These are phyloP conservation scores for Leistus spinibarbis DNA, from an alignment of 2,888 invertebrate species.

Conservation along the genomic window DNA sequence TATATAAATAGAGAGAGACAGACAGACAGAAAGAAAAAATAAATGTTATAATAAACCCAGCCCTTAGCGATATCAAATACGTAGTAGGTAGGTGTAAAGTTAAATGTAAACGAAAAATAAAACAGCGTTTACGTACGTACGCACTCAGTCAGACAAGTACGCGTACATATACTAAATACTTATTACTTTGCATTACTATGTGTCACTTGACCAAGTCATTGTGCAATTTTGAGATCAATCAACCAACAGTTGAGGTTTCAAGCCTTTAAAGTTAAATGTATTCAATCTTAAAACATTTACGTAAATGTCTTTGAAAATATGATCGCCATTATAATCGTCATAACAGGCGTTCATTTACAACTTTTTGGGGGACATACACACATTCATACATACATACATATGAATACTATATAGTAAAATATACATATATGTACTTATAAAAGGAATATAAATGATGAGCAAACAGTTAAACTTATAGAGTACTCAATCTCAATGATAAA, in stretches of 20 bases:
- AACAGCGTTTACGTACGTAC: slow-evolving; percentile 8
- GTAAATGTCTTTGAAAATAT: background rate
- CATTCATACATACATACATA: background rate
- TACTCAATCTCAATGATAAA: slow-evolving; percentile 34
- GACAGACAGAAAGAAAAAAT: background rate
- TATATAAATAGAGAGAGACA: background rate
- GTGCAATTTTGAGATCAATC: slow-evolving; percentile 39
- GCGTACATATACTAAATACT: background rate
- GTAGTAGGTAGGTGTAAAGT: slow-evolving; percentile 33
- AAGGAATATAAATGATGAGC: slow-evolving; percentile 30
- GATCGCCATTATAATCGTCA: background rate
- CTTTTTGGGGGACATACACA: background rate
- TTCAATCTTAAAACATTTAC: slow-evolving; percentile 17
- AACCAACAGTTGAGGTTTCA: slow-evolving; percentile 33
- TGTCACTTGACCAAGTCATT: slow-evolving; percentile 37
- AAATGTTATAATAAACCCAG: slow-evolving; percentile 26
- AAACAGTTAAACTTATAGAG: slow-evolving; percentile 30
- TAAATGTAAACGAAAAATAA: slow-evolving; percentile 20
- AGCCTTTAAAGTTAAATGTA: slow-evolving; percentile 26
- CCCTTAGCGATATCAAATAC: slow-evolving; percentile 39
- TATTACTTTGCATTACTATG: slow-evolving; percentile 23
- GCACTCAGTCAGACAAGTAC: slow-evolving; percentile 18
- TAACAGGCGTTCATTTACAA: background rate
- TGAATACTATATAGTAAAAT: background rate
- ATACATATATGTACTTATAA: slow-evolving; percentile 2